Percentiles rank a stretch among this genome's conserved stretches.
These are phyloP conservation scores for Albula glossodonta DNA, from an alignment of 2,113 vertebrate genomes.

Conservation along the genomic window DNA sequence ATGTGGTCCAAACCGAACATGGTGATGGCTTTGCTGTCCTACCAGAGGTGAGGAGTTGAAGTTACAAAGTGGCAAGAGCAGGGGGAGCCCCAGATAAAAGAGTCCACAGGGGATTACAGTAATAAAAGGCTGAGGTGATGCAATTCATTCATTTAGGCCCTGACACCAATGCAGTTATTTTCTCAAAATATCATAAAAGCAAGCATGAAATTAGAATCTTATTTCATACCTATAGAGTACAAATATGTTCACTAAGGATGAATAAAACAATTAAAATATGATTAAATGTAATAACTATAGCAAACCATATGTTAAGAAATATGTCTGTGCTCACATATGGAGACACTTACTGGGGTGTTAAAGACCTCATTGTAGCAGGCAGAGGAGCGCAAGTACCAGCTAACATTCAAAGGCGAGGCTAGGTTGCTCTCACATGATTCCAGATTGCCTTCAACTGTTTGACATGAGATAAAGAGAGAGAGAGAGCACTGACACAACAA, in stretches of 20 bases:
- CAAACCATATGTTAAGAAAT: too few relatives aligned
- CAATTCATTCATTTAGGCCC: background rate
- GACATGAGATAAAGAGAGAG: background rate
- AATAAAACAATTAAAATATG: too few relatives aligned
- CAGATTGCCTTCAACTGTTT: conserved; percentile 52
- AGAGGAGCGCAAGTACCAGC: conserved; percentile 74
- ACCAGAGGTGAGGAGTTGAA: background rate
- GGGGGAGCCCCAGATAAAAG: background rate
- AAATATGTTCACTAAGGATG: too few relatives aligned
- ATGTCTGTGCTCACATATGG: background rate
- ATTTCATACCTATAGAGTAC: too few relatives aligned
- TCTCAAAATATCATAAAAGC: background rate
- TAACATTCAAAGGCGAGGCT: conserved; percentile 62
- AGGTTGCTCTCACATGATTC: conserved; percentile 55
- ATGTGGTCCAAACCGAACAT: conserved; percentile 79
- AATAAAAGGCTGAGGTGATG: background rate
- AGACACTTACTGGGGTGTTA: conserved; percentile 67
- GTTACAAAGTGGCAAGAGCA: background rate
- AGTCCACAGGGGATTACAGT: too few relatives aligned
- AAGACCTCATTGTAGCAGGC: conserved; percentile 76
- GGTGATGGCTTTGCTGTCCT: conserved; percentile 76
- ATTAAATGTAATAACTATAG: background rate
- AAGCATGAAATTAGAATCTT: background rate
- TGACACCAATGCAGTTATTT: background rate
- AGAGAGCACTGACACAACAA: too few relatives aligned